Evolutionary conservation across 2,113 vertebrate genomes (phyloP), one percentile per base, ranked within the genome.

Genomic region (Colistium nudipinnis): DNA sequence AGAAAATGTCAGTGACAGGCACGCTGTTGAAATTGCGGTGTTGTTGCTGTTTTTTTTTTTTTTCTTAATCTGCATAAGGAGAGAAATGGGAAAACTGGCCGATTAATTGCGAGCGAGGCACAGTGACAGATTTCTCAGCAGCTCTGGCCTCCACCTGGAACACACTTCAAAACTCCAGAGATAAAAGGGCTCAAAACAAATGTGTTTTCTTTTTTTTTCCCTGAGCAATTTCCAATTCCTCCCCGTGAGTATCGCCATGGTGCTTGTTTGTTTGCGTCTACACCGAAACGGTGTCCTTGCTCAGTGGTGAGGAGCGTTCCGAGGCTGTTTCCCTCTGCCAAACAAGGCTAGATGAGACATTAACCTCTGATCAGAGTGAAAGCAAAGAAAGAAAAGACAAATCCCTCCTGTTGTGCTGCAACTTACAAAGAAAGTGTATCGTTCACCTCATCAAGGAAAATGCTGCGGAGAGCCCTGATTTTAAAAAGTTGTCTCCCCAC

Each of bases 1-100:
- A 78, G 69, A 83, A n/a, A 73, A 77, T 52, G 70, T 81, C 71
- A 41, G 57, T 63, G 72, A 86, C 74, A 73, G 62, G 66, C 62
- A 7, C 47, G 63, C 70, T 41, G 79, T 10, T 63, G 73, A n/a
- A 72, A 70, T 72, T 67, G n/a, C 72, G 65, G 48, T 19, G 24
- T 53, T 64, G 76, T 60, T 77, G 69, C 61, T 13, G 11, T 76
- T 86, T 81, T n/a, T n/a, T n/a, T n/a, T n/a, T n/a, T n/a, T n/a
- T n/a, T n/a, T n/a, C n/a, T n/a, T 72, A 74, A 85, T 78, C 74
- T 80, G 57, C 55, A 57, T 69, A 12, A 63, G 49, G 44, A 72
- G 43, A 73, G 47, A 53, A 82, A 80, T 31, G 61, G 67, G 54
- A 51, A 12, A 43, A 66, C 19, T 35, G 17, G 53, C 70, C 78